Percentiles rank a stretch among this genome's conserved stretches.
These are phyloP conservation scores for Megaleporinus macrocephalus DNA, from an alignment of 2,113 vertebrate genomes.

Conservation along the genomic window DNA sequence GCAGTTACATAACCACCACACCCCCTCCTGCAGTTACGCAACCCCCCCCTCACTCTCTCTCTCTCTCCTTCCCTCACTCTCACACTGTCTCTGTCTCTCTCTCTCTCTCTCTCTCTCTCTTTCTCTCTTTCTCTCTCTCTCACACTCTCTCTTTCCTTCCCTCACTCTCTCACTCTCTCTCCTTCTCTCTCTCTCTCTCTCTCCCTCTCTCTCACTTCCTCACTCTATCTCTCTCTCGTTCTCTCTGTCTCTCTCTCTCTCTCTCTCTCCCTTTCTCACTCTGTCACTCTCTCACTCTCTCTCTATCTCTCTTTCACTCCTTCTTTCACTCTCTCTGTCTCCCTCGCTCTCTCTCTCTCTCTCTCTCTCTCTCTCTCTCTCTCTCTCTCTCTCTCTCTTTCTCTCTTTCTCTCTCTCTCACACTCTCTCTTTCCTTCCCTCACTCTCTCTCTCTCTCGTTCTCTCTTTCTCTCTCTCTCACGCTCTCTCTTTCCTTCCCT, in stretches of 20 bases:
- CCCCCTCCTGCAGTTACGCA: slow-evolving; percentile 23
- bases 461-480: slow-evolving; percentile 13
- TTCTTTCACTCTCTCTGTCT: no score
- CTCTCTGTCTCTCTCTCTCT: slow-evolving; percentile 16
- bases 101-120: slow-evolving; percentile 17
- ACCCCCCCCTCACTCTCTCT: neutral
- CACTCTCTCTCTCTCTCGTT: neutral
- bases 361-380: slow-evolving; percentile 5
- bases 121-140: neutral
- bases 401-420: neutral
- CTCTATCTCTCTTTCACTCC: slow-evolving; percentile 17
- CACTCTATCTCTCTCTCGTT: no score
- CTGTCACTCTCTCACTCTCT: neutral
- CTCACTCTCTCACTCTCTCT: no score
- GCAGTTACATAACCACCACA: slow-evolving; percentile 19
- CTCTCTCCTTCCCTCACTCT: slow-evolving; percentile 8
- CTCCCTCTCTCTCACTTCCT: slow-evolving; percentile 1
- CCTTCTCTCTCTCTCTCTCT: slow-evolving; percentile 1
- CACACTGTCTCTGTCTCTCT: no score
- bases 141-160: slow-evolving; percentile 19
- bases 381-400: slow-evolving; percentile 12
- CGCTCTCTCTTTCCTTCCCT: neutral
- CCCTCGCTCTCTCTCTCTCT: neutral
- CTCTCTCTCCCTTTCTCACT: no score
- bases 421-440: no score